These are phyloP conservation scores for Mellivora capensis DNA, from an alignment of 2,113 vertebrate genomes.

Conservation along the genomic window DNA sequence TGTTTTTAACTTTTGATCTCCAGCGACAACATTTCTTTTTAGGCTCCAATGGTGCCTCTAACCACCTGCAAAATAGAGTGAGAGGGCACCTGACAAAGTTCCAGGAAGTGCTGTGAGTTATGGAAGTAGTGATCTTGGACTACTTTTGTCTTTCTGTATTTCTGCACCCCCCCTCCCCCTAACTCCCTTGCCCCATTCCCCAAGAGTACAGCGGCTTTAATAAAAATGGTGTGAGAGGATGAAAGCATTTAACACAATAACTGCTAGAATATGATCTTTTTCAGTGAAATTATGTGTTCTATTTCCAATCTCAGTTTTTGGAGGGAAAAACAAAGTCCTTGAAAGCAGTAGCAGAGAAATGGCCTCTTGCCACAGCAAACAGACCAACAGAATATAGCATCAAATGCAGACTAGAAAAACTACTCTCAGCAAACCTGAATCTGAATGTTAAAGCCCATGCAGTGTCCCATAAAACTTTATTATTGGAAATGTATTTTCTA, in stretches of 20 bases:
- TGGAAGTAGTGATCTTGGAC: not conserved
- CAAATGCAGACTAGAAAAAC: not conserved
- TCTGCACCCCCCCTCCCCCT: not conserved
- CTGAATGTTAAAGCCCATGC: not conserved
- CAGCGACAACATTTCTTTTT: not conserved
- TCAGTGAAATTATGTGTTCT: not conserved
- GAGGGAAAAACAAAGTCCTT: not conserved
- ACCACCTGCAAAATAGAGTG: not conserved
- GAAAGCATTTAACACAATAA: not conserved
- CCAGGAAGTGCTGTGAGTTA: not conserved
- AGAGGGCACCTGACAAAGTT: not conserved
- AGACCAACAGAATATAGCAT: not conserved
- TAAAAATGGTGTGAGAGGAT: constrained; percentile 13
- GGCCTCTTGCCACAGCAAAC: not conserved
- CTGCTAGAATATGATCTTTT: not conserved
- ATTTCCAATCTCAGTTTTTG: constrained; percentile 4
- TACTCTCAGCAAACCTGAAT: not conserved
- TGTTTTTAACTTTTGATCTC: constrained; percentile 57
- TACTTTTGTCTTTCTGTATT: not conserved
- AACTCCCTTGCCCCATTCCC: not conserved
- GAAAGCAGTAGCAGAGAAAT: not conserved
- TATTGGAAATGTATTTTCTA: not conserved
- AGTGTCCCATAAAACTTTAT: not conserved
- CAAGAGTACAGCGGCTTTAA: constrained; percentile 2
- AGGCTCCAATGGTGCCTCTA: not conserved